Conservation (phyloP, 2,888 invertebrate species). For the Heteromurus nitidus region DNA sequence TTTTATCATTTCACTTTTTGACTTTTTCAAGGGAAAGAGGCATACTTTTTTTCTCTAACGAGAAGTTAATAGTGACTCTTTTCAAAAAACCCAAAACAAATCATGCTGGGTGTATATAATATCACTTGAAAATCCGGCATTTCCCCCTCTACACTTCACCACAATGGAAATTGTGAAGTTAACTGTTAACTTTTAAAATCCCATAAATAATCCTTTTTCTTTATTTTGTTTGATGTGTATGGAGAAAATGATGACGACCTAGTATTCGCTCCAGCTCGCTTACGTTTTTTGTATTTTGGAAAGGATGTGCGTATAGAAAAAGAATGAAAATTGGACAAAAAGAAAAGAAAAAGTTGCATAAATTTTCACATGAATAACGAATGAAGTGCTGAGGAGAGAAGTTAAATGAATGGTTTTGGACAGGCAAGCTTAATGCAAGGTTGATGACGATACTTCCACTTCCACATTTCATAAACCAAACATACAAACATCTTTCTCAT, state of each 20-base stretch:
- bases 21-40: background rate
- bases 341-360: slow-evolving; percentile 39
- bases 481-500: background rate
- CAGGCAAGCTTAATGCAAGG: slow-evolving; percentile 37
- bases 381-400: slow-evolving; percentile 22
- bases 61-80: background rate
- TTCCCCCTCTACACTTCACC: slow-evolving; percentile 18
- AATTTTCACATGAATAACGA: slow-evolving; percentile 31
- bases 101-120: slow-evolving; percentile 22
- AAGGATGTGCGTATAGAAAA: background rate
- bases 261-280: background rate
- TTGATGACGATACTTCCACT: slow-evolving; percentile 28
- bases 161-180: slow-evolving; percentile 40
- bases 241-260: slow-evolving; percentile 22
- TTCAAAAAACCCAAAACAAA: slow-evolving; percentile 12
- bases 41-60: background rate
- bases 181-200: slow-evolving; percentile 61
- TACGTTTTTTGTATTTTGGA: slow-evolving; percentile 4
- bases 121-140: slow-evolving; percentile 37
- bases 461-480: slow-evolving; percentile 1
- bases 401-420: slow-evolving; percentile 40
- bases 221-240: slow-evolving; percentile 23
- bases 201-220: slow-evolving; percentile 55
- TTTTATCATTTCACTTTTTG: background rate
- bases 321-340: slow-evolving; percentile 19